A percentile compares a stretch with the other conserved stretches of the same genome.
Conservation (phyloP, 2,888 invertebrate species). For the Zaprionus obscuricornis region DNA sequence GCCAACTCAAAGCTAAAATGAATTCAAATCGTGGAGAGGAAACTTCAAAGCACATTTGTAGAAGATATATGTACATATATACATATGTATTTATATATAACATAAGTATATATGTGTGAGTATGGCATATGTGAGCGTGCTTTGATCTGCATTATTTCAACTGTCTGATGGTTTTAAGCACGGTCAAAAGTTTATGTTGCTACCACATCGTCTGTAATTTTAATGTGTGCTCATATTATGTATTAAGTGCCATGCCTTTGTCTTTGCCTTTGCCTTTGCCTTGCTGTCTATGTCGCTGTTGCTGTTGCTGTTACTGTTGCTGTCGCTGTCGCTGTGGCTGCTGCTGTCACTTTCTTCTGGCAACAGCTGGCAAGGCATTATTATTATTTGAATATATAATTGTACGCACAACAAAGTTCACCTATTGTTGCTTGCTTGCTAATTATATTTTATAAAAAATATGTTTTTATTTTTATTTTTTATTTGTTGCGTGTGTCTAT, state of each 20-base stretch:
- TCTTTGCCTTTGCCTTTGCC: not conserved
- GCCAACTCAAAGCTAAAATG: slow-evolving; percentile 72
- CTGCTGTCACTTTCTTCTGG: slow-evolving; percentile 14
- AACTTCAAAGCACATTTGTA: slow-evolving; percentile 64
- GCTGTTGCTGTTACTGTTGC: too few species aligned
- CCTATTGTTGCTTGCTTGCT: not conserved
- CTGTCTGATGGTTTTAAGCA: slow-evolving; percentile 42
- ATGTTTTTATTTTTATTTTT: too few species aligned
- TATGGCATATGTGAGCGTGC: slow-evolving; percentile 26
- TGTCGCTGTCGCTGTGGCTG: too few species aligned
- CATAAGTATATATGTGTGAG: not conserved
- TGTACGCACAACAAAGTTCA: slow-evolving; percentile 4
- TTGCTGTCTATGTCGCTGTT: slow-evolving; percentile 18
- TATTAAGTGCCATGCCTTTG: not conserved
- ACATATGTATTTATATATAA: slow-evolving; percentile 5
- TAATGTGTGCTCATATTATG: not conserved
- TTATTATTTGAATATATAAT: slow-evolving; percentile 23
- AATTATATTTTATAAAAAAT: not conserved
- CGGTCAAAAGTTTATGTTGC: slow-evolving; percentile 51
- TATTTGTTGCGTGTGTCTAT: too few species aligned
- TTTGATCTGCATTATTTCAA: slow-evolving; percentile 61
- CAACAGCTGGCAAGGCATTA: slow-evolving; percentile 50
- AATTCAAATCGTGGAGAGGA: slow-evolving; percentile 12
- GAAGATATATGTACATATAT: slow-evolving; percentile 10
- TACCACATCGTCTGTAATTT: slow-evolving; percentile 44